Evolutionary conservation across 2,797 vertebrate genomes (phyloP).

Genomic region (Cyprinodon diabolis): DNA sequence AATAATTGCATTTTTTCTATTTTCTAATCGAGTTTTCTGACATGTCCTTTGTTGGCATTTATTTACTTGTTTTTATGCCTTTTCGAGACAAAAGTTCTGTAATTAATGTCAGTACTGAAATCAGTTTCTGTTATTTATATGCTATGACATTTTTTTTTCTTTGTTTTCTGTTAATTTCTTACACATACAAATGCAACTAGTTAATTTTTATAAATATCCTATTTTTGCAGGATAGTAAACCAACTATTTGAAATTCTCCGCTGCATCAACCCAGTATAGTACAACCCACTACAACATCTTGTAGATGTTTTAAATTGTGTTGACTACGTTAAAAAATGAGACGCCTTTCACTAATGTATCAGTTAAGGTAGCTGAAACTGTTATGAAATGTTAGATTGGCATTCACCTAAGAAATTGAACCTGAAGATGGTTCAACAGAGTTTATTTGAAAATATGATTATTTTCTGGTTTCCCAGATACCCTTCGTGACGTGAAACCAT

Average conservation of each 20-base stretch:
- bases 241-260: neutral
- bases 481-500: constrained; percentile 58
- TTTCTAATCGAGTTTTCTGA: too few species aligned
- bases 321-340: neutral
- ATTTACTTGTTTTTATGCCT: too few species aligned
- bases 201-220: neutral
- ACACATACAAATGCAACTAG: too few species aligned
- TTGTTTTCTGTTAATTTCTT: too few species aligned
- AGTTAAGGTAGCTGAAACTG: neutral
- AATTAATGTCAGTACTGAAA: too few species aligned
- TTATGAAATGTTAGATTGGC: neutral
- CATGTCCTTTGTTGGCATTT: too few species aligned
- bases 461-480: constrained; percentile 51
- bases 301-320: neutral
- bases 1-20: too few species aligned
- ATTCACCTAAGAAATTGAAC: neutral
- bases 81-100: too few species aligned
- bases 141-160: too few species aligned
- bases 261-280: neutral
- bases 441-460: neutral
- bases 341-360: neutral
- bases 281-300: neutral
- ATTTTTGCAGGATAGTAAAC: neutral
- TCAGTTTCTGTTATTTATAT: too few species aligned
- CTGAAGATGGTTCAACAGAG: neutral